A percentile compares a stretch with the other conserved stretches of the same genome.
Conservation (phyloP, 2,113 vertebrate genomes). For the Penelope pileata region DNA sequence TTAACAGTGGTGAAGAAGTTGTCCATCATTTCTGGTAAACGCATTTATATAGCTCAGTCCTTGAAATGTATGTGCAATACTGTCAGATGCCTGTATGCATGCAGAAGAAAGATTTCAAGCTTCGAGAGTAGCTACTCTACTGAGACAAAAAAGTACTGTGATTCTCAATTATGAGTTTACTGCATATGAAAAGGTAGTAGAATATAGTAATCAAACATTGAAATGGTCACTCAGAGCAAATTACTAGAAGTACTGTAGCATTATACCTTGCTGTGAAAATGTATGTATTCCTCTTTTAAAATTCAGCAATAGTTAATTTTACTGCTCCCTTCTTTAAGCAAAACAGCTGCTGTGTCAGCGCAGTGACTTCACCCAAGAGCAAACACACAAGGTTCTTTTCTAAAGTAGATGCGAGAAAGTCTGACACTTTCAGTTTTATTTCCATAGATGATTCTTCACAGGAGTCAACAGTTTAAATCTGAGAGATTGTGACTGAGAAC, state of each 20-base stretch:
- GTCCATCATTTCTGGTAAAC: background rate
- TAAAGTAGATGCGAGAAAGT: background rate
- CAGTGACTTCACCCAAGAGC: background rate
- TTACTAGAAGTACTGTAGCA: background rate
- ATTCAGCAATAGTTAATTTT: background rate
- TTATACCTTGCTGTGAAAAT: background rate
- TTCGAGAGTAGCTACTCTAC: background rate
- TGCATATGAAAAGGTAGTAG: background rate
- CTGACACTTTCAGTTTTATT: background rate
- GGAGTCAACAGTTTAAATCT: background rate
- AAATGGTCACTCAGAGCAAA: background rate
- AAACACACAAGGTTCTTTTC: background rate
- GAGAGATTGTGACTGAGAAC: accelerated
- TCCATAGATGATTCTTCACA: background rate
- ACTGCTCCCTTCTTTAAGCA: background rate
- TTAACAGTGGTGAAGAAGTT: background rate
- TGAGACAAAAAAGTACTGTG: background rate
- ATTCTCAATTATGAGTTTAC: background rate
- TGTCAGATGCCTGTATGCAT: background rate
- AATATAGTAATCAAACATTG: background rate
- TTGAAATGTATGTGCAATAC: background rate
- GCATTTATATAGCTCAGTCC: background rate
- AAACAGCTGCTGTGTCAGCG: background rate
- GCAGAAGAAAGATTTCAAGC: background rate
- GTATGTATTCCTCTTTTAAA: background rate